Evolutionary conservation across 2,888 invertebrate species (phyloP), one percentile per base, ranked within the genome.

Genomic region (Agrochola lychnidis): DNA sequence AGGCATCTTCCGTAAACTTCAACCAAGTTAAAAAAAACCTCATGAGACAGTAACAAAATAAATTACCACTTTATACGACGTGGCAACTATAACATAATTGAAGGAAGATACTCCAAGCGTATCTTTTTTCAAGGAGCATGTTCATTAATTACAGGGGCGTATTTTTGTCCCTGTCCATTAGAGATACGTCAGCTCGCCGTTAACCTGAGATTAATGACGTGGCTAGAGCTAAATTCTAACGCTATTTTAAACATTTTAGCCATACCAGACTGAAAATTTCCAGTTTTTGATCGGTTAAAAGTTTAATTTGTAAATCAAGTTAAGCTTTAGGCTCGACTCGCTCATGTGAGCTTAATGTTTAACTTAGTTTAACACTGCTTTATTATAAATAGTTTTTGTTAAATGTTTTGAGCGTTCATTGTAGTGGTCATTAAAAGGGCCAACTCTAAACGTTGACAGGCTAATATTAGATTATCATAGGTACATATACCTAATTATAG

Each of bases 101-200:
- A 76, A 79, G 45, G 69, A 77, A 79, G 74, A 72, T 78, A 61
- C 73, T 77, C 74, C 19, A 53, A 75, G 40, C 76, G 63, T 81
- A 78, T 62, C 71, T 89, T 92, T 91, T 90, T 90, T 90, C 87
- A 87, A 85, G 87, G 80, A 90, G 89, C 87, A 78, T 88, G 90
- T 93, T 91, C 94, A 94, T 95, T 95, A 94, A 95, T 95, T 94
- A 94, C 90, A 81, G 85, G 90, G 89, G 85, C 91, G 94, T 94
- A 94, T 94, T 95, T 94, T 95, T 94, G 94, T 93, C 94, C 89
- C 92, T 94, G 94, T 94, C 94, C 94, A 95, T 95, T 94, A 94
- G 93, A 93, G 93, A 92, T 93, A 95, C 94, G 94, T 93, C 94
- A 93, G 85, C 79, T 87, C 84, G 87, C 93, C 93, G 92, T 94